Conservation (phyloP, 2,888 invertebrate species). For the Calliphora vomitoria region DNA sequence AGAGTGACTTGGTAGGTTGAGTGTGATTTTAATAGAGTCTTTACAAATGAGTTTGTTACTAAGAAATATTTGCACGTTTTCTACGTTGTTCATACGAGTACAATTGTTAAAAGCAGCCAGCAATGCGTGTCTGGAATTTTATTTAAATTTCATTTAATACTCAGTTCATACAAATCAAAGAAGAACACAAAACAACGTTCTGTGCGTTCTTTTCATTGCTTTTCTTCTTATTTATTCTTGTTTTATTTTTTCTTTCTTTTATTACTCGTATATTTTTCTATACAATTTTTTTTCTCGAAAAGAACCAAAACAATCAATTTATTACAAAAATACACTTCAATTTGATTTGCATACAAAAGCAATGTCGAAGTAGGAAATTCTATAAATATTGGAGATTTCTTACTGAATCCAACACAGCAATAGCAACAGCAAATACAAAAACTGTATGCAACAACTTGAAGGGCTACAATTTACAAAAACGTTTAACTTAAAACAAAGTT, state of each 20-base stretch:
- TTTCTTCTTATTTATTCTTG: not conserved
- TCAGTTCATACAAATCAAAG: slow-evolving; percentile 6
- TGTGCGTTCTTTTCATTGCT: slow-evolving; percentile 15
- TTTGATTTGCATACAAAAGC: slow-evolving; percentile 49
- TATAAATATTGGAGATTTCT: slow-evolving; percentile 38
- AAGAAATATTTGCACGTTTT: slow-evolving; percentile 70
- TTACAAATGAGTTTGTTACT: slow-evolving; percentile 59
- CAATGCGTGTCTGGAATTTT: slow-evolving; percentile 72
- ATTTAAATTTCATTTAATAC: slow-evolving; percentile 66
- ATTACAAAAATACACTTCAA: slow-evolving; percentile 46
- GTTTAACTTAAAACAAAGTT: slow-evolving; percentile 56
- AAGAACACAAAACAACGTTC: not conserved
- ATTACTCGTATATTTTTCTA: slow-evolving; percentile 36
- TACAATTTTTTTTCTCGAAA: slow-evolving; percentile 1
- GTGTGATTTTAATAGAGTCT: slow-evolving; percentile 47
- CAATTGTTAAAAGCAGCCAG: slow-evolving; percentile 55
- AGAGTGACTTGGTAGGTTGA: slow-evolving; percentile 1
- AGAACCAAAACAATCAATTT: slow-evolving; percentile 51
- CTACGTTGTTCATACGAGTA: slow-evolving; percentile 23
- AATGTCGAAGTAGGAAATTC: slow-evolving; percentile 24
- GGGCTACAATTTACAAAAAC: slow-evolving; percentile 16
- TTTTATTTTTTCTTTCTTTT: not conserved
- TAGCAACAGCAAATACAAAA: not conserved
- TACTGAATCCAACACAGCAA: slow-evolving; percentile 11
- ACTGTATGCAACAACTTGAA: not conserved